Conservation (phyloP, 2,113 vertebrate species). For the Thermophis baileyi region DNA sequence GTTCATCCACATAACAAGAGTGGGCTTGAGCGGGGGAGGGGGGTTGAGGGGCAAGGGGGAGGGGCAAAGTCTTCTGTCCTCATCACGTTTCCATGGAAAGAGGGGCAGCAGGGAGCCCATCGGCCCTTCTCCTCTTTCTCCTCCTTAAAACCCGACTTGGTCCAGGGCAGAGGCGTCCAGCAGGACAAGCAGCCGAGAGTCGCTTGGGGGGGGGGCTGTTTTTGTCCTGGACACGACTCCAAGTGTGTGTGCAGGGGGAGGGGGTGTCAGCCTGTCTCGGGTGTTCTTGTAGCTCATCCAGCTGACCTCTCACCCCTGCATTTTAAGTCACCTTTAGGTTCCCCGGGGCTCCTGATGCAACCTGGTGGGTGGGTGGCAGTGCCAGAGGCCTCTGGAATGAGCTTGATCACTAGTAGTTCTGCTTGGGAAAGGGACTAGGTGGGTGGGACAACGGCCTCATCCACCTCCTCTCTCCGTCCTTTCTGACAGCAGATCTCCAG, state of each 20-base stretch:
- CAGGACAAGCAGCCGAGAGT: neutral
- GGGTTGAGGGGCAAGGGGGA: neutral
- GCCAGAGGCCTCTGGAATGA: neutral
- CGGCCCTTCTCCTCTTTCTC: neutral
- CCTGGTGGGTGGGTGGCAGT: neutral
- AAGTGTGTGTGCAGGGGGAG: neutral
- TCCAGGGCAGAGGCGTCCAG: neutral
- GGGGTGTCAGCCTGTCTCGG: neutral
- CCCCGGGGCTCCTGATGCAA: neutral
- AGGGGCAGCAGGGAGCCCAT: neutral
- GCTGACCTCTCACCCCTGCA: neutral
- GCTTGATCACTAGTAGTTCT: neutral
- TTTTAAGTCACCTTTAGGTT: neutral
- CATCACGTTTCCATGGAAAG: neutral
- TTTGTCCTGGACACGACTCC: rapidly evolving
- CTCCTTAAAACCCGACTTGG: neutral
- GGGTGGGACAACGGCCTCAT: neutral
- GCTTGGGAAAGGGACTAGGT: neutral
- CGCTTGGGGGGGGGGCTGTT: neutral
- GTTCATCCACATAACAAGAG: neutral
- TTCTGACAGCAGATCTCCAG: neutral
- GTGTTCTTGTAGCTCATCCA: neutral
- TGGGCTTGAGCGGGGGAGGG: neutral
- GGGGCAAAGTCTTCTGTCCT: neutral
- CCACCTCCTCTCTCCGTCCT: too few species aligned